phyloP scores from a whole-genome alignment of 2,113 vertebrate genomes.

The Bagarius yarrelli region DNA sequence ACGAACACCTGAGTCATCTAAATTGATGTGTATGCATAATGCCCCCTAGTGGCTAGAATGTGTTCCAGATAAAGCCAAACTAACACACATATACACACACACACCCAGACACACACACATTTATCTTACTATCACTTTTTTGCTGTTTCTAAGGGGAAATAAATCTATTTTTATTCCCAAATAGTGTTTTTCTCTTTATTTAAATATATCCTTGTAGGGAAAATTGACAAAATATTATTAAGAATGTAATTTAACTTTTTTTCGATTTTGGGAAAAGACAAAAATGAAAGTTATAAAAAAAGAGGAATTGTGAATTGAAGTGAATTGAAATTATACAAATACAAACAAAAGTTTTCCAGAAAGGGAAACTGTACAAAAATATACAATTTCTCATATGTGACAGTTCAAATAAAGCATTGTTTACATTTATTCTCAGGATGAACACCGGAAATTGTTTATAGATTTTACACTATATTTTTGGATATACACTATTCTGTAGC shows the following conservation, averaged over 20 bases:
- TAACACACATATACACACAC: not conserved
- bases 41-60: constrained; percentile 7
- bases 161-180: not conserved
- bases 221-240: not conserved
- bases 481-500: not conserved
- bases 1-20: not conserved
- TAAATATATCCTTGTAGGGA: not conserved
- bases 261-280: not conserved
- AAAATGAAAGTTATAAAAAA: not conserved
- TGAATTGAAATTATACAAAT: not conserved
- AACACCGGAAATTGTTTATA: not conserved
- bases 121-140: not conserved
- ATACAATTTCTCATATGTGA: not conserved
- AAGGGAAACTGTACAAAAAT: not conserved
- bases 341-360: not conserved
- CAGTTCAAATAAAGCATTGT: too few species aligned
- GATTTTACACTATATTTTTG: too few species aligned
- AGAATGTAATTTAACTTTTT: not conserved
- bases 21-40: not conserved
- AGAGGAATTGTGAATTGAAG: not conserved
- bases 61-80: not conserved
- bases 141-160: not conserved
- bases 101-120: not conserved
- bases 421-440: too few species aligned
- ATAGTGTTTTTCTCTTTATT: not conserved